Percentiles rank a stretch among this genome's conserved stretches.
Evolutionary conservation across 37 sponge, comb jelly and placozoan species (phyloP).

Genomic region (Tethya wilhelma): DNA sequence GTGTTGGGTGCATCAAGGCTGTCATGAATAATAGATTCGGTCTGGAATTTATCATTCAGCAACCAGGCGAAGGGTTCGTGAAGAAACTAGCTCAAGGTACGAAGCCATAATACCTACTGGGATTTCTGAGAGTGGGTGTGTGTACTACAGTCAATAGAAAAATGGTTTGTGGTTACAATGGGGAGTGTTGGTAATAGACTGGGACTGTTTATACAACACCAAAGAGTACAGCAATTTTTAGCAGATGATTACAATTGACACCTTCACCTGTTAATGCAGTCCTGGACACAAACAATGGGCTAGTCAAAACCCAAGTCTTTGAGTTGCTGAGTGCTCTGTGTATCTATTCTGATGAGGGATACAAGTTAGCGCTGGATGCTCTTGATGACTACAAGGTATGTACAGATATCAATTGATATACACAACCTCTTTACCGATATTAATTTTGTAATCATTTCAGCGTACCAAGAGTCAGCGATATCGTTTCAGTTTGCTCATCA

Average conservation of each 20-base stretch:
- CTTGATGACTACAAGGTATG: slow-evolving; percentile 79
- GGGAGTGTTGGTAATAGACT: too few relatives aligned
- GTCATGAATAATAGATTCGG: slow-evolving; percentile 88
- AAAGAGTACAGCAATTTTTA: too few relatives aligned
- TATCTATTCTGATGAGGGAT: slow-evolving; percentile 83
- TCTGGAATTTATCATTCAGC: slow-evolving; percentile 74
- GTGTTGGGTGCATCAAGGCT: slow-evolving; percentile 84
- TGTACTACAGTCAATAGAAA: too few relatives aligned
- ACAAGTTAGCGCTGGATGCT: slow-evolving; percentile 71
- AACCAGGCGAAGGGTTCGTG: slow-evolving; percentile 55
- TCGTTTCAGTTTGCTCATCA: slow-evolving; percentile 74
- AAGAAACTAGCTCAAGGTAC: slow-evolving; percentile 70
- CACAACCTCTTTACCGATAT: not conserved
- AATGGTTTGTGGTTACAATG: too few relatives aligned
- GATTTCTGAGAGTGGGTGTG: too few relatives aligned
- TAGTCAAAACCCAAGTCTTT: slow-evolving; percentile 92
- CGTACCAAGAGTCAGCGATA: slow-evolving; percentile 57
- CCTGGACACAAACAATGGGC: slow-evolving; percentile 86
- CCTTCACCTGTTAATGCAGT: too few relatives aligned
- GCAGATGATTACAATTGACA: too few relatives aligned
- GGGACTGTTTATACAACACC: too few relatives aligned
- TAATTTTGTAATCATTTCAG: slow-evolving; percentile 8
- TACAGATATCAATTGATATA: not conserved
- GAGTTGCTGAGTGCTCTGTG: slow-evolving; percentile 91
- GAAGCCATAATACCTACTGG: not conserved